These are phyloP conservation scores for Chinchilla lanigera DNA, from an alignment of 2,113 vertebrate genomes.

Conservation along the genomic window DNA sequence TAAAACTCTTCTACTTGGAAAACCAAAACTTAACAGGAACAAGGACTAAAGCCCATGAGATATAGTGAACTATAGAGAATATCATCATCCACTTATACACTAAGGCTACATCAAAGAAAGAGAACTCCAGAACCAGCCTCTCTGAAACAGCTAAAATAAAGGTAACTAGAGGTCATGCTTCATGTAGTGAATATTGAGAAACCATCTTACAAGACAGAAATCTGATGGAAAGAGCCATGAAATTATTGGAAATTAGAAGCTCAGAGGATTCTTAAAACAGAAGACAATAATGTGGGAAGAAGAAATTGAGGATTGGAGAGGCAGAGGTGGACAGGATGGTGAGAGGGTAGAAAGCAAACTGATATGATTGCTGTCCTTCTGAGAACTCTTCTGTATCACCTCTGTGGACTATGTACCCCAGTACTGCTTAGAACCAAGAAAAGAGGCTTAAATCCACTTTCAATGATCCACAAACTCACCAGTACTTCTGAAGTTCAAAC, in stretches of 20 bases:
- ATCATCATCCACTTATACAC: neutral
- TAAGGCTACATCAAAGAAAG: neutral
- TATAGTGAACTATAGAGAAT: fast-evolving
- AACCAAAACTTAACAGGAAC: neutral
- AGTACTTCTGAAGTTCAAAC: neutral
- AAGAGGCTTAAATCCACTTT: neutral
- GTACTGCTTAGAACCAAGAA: neutral
- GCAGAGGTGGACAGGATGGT: fast-evolving
- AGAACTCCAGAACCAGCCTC: neutral
- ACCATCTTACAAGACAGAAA: neutral
- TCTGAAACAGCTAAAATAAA: neutral
- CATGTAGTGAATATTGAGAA: neutral
- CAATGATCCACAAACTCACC: neutral
- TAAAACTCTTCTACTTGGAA: neutral
- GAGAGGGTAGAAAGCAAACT: fast-evolving
- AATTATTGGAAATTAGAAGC: neutral
- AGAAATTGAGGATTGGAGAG: neutral
- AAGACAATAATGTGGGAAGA: fast-evolving
- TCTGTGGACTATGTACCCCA: too few species aligned
- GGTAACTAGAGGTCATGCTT: neutral
- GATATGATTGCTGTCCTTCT: fast-evolving
- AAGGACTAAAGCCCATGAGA: neutral
- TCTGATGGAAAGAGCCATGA: neutral
- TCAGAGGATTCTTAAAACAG: neutral
- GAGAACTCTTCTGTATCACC: neutral